phyloP scores from a whole-genome alignment of 2,113 vertebrate genomes.

The Carassius auratus region DNA sequence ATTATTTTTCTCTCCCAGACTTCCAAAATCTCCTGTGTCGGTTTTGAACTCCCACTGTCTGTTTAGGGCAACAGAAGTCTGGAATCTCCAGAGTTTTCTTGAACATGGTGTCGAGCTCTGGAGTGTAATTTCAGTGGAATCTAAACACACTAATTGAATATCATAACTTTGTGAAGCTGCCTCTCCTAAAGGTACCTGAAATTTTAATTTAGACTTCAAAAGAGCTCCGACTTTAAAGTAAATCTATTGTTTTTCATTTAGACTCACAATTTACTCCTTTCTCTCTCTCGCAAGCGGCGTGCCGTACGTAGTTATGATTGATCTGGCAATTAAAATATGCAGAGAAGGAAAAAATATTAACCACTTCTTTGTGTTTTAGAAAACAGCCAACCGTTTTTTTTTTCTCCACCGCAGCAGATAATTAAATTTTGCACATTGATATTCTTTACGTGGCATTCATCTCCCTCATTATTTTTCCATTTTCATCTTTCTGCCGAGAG shows the following conservation, averaged over 20 bases:
- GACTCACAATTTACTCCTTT: constrained; percentile 77
- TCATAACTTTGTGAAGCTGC: constrained; percentile 78
- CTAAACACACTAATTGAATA: constrained; percentile 83
- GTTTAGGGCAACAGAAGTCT: constrained; percentile 45
- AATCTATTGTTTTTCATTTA: constrained; percentile 87
- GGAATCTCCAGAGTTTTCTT: constrained; percentile 65
- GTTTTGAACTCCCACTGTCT: constrained; percentile 65
- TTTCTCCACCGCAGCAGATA: constrained; percentile 68
- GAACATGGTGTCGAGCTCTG: constrained; percentile 69
- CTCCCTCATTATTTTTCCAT: constrained; percentile 84
- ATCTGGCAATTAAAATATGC: constrained; percentile 88
- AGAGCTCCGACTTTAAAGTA: constrained; percentile 81
- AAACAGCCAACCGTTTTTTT: constrained; percentile 77
- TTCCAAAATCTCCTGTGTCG: constrained; percentile 45
- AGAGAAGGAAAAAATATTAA: constrained; percentile 81
- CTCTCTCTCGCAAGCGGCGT: constrained; percentile 64
- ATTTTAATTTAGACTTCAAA: constrained; percentile 87
- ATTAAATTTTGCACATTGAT: constrained; percentile 85
- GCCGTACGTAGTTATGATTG: constrained; percentile 80
- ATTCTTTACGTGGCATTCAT: constrained; percentile 81
- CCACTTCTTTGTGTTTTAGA: constrained; percentile 82
- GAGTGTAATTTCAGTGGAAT: constrained; percentile 78
- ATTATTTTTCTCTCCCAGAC: neutral
- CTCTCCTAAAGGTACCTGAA: constrained; percentile 80
- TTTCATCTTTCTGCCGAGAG: constrained; percentile 83